Base-by-base conservation (phyloP, 2,888 invertebrate species). In the Drosophila mulleri region DNA sequence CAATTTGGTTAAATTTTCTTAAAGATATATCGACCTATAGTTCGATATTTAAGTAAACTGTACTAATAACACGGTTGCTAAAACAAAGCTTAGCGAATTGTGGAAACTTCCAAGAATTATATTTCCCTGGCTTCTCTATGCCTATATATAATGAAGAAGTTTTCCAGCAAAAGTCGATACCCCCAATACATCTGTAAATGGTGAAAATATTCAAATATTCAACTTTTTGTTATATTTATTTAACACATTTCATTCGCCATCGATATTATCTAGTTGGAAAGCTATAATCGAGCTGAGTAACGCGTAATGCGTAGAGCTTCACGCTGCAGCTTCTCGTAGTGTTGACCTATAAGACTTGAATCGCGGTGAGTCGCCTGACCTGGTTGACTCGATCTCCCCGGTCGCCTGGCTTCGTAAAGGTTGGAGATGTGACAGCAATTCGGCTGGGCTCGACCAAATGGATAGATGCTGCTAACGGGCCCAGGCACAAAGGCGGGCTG, bases 371-470 rank as follows among this genome's bases (percentile, higher is more conserved):
- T 26, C 1, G 1, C 6, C 0, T 9, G 23, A 18, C 1, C 2
- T 0, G 29, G 8, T 8, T 29, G 29, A 29, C 8, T 8, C 8
- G 8, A 7, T 29, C 6, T 2, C 2, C 29, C 8, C 14, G 35
- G 23, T 23, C 11, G 44, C 20, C 14, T 20, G 18, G 11, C 9
- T 8, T 26, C n/a, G n/a, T 26, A 11, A 0, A 42, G 16, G 5
- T 41, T 44, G 14, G 66, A 54, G 23, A 65, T 26, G 39, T 60
- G 73, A 39, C 82, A 78, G 62, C 79, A 72, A 11, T 47, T 65
- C 12, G 75, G 32, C 23, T 63, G 60, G 39, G 44, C 12, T 56
- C 61, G 39, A n/a, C 41, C 41, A 32, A 47, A 58, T 3, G n/a
- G 71, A 26, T 16, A 44, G 42, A 57, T 18, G 6, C 37, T 48